Evolutionary conservation across 1,140 invertebrate species (phyloP), one percentile per base, ranked within the genome.

Genomic region (Drosophila lini): DNA sequence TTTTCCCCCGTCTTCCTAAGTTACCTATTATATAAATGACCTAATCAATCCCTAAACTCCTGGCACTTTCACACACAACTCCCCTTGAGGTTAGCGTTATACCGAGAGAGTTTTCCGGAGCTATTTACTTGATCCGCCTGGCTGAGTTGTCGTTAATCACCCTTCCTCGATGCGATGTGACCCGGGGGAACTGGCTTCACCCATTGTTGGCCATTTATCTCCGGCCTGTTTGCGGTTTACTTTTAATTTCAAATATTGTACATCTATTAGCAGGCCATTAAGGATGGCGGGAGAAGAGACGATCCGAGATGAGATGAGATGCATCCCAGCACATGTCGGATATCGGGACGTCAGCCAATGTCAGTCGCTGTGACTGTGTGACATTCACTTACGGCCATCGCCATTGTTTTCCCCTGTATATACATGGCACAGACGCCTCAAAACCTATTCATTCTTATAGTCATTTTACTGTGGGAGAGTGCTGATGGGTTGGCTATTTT

Each of bases 241-340:
- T 74, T 80, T 69, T 83, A 79, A 83, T 86, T 86, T 82, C 45
- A 83, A 80, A 77, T 62, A 65, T 55, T 70, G 57, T 70, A 71
- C 60, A 74, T 70, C 77, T 86, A 83, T 83, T 89, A 82, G 69
- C 63, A 89, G 68, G 47, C 76, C 73, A 78, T 88, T 86, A 83
- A 62, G 56, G 61, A 70, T 48, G 68, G 65, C 50, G 50, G 42
- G 61, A 67, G 16, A 53, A 16, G 48, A 19, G 48, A 7, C 28
- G 28, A 36, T 16, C 1, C 32, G 19, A 22, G 52, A 25, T 55
- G 52, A 55, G 52, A 55, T 55, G 52, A 55, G 44, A 52, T 52
- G 61, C 60, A 63, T 47, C 69, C 69, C 56, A 85, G 82, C 83
- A 83, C 84, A 89, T 86, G 83, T 83, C 83, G 77, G 62, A 15